These are phyloP conservation scores for Odontamblyopus rebecca DNA, from an alignment of 2,797 vertebrate genomes.

Conservation along the genomic window DNA sequence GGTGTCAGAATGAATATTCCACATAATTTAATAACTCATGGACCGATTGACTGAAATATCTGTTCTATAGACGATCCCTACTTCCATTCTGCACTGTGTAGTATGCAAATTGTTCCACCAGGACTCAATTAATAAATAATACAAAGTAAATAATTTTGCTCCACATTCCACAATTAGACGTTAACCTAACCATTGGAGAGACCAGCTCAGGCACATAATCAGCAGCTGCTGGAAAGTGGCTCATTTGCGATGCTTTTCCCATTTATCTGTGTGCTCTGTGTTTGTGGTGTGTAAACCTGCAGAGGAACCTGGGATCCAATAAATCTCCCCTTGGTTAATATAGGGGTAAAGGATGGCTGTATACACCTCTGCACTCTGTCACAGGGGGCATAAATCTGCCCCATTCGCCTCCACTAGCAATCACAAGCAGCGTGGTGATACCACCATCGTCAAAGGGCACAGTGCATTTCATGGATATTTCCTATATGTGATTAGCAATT, in stretches of 20 bases:
- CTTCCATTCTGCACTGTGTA: not conserved
- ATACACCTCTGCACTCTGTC: conserved; percentile 49
- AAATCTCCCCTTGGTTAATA: conserved; percentile 52
- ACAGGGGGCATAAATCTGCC: conserved; percentile 63
- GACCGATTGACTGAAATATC: conserved; percentile 1
- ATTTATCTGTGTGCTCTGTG: not conserved
- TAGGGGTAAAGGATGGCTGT: conserved; percentile 37
- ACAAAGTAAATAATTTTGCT: conserved; percentile 4
- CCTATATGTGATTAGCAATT: conserved; percentile 52
- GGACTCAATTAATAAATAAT: not conserved
- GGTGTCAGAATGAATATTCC: conserved; percentile 1
- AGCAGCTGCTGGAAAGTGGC: conserved; percentile 13
- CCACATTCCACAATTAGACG: not conserved
- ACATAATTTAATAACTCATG: conserved; percentile 3
- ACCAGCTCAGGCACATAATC: conserved; percentile 5
- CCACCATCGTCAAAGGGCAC: conserved; percentile 59
- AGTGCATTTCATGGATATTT: conserved; percentile 41
- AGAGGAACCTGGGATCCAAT: conserved; percentile 42
- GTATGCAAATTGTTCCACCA: not conserved
- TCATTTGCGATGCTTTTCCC: conserved; percentile 5
- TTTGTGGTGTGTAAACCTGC: conserved; percentile 17
- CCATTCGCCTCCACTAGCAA: conserved; percentile 31
- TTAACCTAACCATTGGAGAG: conserved; percentile 2
- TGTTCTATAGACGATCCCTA: not conserved
- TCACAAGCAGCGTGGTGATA: conserved; percentile 38